Conservation (phyloP, 2,888 invertebrate genomes). For the Campoletis raptor region DNA sequence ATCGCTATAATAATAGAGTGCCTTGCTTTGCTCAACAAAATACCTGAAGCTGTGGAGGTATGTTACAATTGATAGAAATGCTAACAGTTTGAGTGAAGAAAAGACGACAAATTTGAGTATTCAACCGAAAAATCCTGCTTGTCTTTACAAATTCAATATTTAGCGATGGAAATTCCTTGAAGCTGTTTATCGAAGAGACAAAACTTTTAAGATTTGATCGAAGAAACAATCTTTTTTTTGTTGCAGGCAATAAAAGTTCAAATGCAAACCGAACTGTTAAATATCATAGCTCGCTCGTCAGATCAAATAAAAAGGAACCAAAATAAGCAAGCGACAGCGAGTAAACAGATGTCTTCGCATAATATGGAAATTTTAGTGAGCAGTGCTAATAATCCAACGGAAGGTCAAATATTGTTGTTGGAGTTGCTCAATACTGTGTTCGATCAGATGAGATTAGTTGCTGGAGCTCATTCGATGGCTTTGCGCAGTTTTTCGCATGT, state of each 20-base stretch:
- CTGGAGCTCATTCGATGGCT: slow-evolving; percentile 90
- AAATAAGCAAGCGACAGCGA: slow-evolving; percentile 68
- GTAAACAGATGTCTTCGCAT: slow-evolving; percentile 62
- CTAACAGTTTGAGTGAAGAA: neutral
- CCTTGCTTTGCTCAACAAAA: slow-evolving; percentile 92
- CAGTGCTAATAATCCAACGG: slow-evolving; percentile 68
- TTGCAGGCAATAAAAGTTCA: slow-evolving; percentile 91
- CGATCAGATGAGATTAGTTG: slow-evolving; percentile 93
- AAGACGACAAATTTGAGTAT: neutral
- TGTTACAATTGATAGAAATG: slow-evolving; percentile 58
- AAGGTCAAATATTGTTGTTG: slow-evolving; percentile 85
- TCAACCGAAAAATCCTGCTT: neutral
- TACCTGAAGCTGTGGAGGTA: slow-evolving; percentile 95
- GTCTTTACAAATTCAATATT: no score
- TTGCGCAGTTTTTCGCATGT: slow-evolving; percentile 89
- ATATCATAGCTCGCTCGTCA: slow-evolving; percentile 92
- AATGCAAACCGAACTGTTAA: slow-evolving; percentile 93
- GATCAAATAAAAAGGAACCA: slow-evolving; percentile 87
- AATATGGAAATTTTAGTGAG: slow-evolving; percentile 59
- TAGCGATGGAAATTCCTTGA: no score
- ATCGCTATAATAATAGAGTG: slow-evolving; percentile 94
- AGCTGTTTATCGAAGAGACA: no score
- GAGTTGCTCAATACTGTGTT: slow-evolving; percentile 91
- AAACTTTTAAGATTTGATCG: neutral
- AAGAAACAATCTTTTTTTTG: slow-evolving; percentile 66